phyloP scores from a whole-genome alignment of 2,797 vertebrate genomes.

The Platyrinchus mystaceus region DNA sequence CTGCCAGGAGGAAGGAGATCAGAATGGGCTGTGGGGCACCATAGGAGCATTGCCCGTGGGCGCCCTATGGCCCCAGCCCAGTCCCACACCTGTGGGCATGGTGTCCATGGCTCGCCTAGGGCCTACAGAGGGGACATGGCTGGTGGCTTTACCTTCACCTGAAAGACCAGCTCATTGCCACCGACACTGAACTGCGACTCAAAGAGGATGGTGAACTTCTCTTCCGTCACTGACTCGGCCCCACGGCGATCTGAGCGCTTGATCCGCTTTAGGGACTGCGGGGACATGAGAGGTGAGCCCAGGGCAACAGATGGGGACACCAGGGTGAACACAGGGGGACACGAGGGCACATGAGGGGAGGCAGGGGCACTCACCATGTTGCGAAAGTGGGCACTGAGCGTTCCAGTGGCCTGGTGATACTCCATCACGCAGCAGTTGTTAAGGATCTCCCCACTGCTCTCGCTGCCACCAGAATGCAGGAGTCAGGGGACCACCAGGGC shows the following conservation, averaged over 20 bases:
- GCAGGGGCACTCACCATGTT: slow-evolving; percentile 79
- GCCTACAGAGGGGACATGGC: accelerated
- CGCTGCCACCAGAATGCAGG: slow-evolving; percentile 70
- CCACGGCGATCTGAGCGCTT: slow-evolving; percentile 93
- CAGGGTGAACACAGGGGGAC: neutral
- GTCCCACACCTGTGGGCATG: neutral
- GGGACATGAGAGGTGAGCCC: neutral
- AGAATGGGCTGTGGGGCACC: neutral
- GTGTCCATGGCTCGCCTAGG: neutral
- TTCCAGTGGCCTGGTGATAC: slow-evolving; percentile 83
- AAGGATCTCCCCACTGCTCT: slow-evolving; percentile 93
- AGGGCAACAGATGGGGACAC: neutral
- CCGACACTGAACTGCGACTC: slow-evolving; percentile 96
- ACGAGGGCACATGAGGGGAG: too few species aligned
- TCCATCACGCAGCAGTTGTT: slow-evolving; percentile 98
- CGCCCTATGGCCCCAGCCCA: neutral
- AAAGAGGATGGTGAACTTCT: slow-evolving; percentile 95
- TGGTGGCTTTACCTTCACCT: slow-evolving; percentile 85
- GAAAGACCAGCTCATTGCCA: slow-evolving; percentile 94
- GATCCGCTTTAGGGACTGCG: slow-evolving; percentile 92
- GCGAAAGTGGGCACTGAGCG: slow-evolving; percentile 86
- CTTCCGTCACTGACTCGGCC: slow-evolving; percentile 93
- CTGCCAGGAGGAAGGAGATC: slow-evolving; percentile 59
- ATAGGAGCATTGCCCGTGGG: accelerated
- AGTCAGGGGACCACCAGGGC: neutral